Base-by-base conservation (phyloP, 2,888 invertebrate genomes). In the Latrodectus elegans region DNA sequence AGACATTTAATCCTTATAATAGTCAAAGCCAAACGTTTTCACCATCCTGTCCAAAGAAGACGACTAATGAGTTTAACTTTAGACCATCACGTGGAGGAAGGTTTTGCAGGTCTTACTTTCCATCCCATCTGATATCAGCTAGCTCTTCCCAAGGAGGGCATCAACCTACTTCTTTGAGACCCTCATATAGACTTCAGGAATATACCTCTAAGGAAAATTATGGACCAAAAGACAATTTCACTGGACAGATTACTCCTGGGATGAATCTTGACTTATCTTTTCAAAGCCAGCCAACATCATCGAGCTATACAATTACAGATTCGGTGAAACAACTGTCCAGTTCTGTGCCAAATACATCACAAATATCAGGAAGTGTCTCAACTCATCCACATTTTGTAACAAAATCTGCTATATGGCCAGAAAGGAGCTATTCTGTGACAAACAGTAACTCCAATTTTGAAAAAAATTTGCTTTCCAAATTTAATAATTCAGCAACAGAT, bases 41-140 rank as follows among this genome's bases (percentile, higher is more conserved):
- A 55, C 67, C 81, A 11, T 76, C 81, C 8, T 81, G 75, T 15
- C 76, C 65, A 52, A 70, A 53, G 22, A 49, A 52, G 51, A 71
- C 53, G n/a, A 17, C 52, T 51, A 75, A 73, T 38, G 84, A 88
- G 38, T 82, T 84, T 15, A 81, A 51, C 38, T 88, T 88, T 51
- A 65, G 88, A 26, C 88, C 88, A 22, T 84, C 88, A 10, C 83
- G 88, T 71, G 88, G 88, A 38, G 88, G 88, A 17, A 78, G 88
- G 11, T 88, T 88, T 17, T 88, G 88, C 11, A 55, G 88, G 22
- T 81, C 88, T 14, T 88, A 88, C 73, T 88, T 88, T 38, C 88
- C 88, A 1, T 83, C 88, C 22, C 88, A 88, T 79, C 79, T 88
- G n/a, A 86, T 86, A 15, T 74, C 70, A 38, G 55, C 71, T 10